Conservation (phyloP, 2,797 vertebrate genomes). For the Decapterus maruadsi region DNA sequence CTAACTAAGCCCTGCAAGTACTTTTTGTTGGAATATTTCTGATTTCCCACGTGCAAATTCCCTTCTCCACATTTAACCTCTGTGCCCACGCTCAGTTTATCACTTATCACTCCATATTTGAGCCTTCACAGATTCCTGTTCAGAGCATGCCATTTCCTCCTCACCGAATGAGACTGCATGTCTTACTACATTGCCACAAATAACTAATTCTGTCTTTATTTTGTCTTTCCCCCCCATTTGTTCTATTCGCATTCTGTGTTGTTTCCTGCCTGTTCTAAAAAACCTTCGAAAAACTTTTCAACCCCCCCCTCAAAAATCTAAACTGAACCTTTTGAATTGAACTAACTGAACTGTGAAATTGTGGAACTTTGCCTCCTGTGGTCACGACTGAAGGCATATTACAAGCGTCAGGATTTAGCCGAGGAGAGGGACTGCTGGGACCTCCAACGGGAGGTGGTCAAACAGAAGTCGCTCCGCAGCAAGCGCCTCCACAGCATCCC, state of each 20-base stretch:
- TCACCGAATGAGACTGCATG: slow-evolving; percentile 92
- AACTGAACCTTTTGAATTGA: slow-evolving; percentile 74
- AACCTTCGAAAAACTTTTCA: slow-evolving; percentile 81
- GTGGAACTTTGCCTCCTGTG: slow-evolving; percentile 57
- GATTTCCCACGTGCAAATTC: slow-evolving; percentile 23
- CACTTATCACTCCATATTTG: slow-evolving; percentile 57
- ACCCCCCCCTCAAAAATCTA: slow-evolving; percentile 67
- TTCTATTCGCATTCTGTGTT: slow-evolving; percentile 88
- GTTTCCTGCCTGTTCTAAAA: slow-evolving; percentile 87
- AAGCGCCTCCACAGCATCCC: slow-evolving; percentile 98
- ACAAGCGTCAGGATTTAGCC: slow-evolving; percentile 87
- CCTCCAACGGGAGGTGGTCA: slow-evolving; percentile 91
- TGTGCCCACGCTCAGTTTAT: slow-evolving; percentile 57
- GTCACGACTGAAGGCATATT: slow-evolving; percentile 87
- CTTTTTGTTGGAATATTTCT: slow-evolving; percentile 47
- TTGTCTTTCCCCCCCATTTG: slow-evolving; percentile 89
- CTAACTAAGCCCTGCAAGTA: slow-evolving; percentile 14
- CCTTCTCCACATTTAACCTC: slow-evolving; percentile 28
- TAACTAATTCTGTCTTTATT: slow-evolving; percentile 99
- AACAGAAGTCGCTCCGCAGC: slow-evolving; percentile 89
- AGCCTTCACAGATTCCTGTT: slow-evolving; percentile 87
- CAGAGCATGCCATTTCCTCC: slow-evolving; percentile 90
- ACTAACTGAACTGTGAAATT: slow-evolving; percentile 75
- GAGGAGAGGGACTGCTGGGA: slow-evolving; percentile 89
- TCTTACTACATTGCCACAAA: slow-evolving; percentile 90